Evolutionary conservation across 1,140 invertebrate species (phyloP).

Genomic region (Berghia stephanieae): DNA sequence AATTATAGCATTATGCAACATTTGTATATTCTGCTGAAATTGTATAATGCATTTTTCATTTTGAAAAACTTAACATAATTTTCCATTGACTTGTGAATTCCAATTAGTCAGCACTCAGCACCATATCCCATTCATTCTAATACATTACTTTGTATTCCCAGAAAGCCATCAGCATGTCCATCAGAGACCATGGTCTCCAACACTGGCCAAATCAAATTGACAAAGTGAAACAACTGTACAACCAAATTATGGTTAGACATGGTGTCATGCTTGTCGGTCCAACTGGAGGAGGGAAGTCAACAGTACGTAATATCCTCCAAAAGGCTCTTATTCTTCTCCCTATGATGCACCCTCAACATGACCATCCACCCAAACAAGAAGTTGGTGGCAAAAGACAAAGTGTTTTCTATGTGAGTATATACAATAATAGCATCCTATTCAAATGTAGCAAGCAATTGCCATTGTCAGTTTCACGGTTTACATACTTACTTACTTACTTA

Average conservation of each 20-base stretch:
- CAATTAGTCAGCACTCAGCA: too few relatives aligned
- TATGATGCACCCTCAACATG: conserved; percentile 47
- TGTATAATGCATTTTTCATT: too few relatives aligned
- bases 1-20: too few relatives aligned
- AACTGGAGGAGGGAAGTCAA: conserved; percentile 64
- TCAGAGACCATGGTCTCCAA: conserved; percentile 58
- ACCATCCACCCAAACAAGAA: conserved; percentile 17
- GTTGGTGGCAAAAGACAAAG: conserved; percentile 38
- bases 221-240: conserved; percentile 65
- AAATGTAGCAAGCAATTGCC: too few relatives aligned
- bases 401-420: conserved; percentile 29
- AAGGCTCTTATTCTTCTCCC: conserved; percentile 63
- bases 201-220: conserved; percentile 63
- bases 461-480: too few relatives aligned
- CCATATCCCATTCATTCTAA: too few relatives aligned
- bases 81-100: too few relatives aligned
- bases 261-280: conserved; percentile 67
- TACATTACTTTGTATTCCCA: conserved; percentile 45
- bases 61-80: too few relatives aligned
- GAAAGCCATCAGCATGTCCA: conserved; percentile 64
- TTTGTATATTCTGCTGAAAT: too few relatives aligned
- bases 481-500: too few relatives aligned
- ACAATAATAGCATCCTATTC: too few relatives aligned
- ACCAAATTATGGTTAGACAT: conserved; percentile 64
- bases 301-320: conserved; percentile 61